phyloP scores from a whole-genome alignment of 2,888 invertebrate genomes.

The Priocnemis perturbator region DNA sequence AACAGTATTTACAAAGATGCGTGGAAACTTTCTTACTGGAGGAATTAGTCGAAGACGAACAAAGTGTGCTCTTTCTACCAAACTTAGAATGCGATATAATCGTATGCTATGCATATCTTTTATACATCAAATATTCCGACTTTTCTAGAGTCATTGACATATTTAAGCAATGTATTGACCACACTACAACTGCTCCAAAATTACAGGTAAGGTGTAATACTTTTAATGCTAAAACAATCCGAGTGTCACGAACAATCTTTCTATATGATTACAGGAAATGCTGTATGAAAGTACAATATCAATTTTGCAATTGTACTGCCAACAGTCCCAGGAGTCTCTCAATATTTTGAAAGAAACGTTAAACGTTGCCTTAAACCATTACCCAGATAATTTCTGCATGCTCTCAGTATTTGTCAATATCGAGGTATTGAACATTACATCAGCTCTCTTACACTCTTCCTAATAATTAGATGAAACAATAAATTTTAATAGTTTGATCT shows the following conservation, averaged over 20 bases:
- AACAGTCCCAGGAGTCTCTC: constrained; percentile 37
- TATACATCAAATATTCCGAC: constrained; percentile 70
- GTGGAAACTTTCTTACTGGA: constrained; percentile 53
- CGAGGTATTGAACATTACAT: constrained; percentile 67
- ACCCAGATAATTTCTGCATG: constrained; percentile 79
- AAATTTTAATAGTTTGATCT: constrained; percentile 19
- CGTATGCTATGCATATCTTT: constrained; percentile 77
- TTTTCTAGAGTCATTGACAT: constrained; percentile 52
- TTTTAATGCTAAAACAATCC: no score
- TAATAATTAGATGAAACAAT: constrained; percentile 6
- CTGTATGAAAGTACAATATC: constrained; percentile 74
- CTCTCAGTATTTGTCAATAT: constrained; percentile 76
- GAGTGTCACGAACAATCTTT: constrained; percentile 4
- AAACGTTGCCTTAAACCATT: constrained; percentile 65
- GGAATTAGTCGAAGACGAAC: constrained; percentile 40
- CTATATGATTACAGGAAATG: constrained; percentile 70
- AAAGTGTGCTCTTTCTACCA: constrained; percentile 75
- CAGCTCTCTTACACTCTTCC: neutral
- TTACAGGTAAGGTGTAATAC: constrained; percentile 54
- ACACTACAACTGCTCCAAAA: constrained; percentile 50
- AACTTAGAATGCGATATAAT: constrained; percentile 77
- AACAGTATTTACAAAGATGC: constrained; percentile 58
- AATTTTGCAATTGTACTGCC: constrained; percentile 61
- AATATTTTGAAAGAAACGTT: constrained; percentile 50
- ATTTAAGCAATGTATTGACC: constrained; percentile 61